Conservation (phyloP, 2,888 invertebrate genomes). For the Lasioglossum morio region DNA sequence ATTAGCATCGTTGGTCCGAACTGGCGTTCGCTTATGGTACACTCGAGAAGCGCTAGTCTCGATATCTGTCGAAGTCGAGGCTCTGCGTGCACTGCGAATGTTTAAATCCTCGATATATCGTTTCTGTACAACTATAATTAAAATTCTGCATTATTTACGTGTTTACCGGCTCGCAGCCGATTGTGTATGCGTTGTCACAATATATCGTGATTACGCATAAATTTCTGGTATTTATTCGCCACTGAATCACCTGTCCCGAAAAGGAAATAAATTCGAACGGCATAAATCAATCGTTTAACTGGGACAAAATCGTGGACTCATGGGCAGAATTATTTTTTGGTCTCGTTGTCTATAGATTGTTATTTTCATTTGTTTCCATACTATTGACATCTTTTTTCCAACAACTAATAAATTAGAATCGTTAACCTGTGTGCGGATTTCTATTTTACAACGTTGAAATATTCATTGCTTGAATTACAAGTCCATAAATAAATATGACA, state of each 20-base stretch:
- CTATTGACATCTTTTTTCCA: too few relatives aligned
- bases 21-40: conserved; percentile 33
- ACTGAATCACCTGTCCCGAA: neutral
- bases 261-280: neutral
- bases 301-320: neutral
- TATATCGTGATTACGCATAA: neutral
- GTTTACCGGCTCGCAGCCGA: neutral
- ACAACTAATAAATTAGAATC: neutral
- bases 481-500: neutral
- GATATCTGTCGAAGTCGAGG: neutral
- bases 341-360: neutral
- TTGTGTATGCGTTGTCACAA: neutral
- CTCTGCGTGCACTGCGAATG: neutral
- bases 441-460: neutral
- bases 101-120: neutral
- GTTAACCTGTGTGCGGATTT: too few relatives aligned
- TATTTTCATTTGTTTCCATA: neutral
- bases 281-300: neutral
- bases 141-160: neutral
- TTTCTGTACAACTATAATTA: neutral
- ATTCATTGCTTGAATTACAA: neutral
- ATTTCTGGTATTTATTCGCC: neutral
- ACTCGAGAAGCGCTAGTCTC: neutral
- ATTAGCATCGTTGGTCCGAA: conserved; percentile 59
- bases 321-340: neutral